Evolutionary conservation across 2,888 invertebrate species (phyloP).

Genomic region (Drosophila paramelanica): DNA sequence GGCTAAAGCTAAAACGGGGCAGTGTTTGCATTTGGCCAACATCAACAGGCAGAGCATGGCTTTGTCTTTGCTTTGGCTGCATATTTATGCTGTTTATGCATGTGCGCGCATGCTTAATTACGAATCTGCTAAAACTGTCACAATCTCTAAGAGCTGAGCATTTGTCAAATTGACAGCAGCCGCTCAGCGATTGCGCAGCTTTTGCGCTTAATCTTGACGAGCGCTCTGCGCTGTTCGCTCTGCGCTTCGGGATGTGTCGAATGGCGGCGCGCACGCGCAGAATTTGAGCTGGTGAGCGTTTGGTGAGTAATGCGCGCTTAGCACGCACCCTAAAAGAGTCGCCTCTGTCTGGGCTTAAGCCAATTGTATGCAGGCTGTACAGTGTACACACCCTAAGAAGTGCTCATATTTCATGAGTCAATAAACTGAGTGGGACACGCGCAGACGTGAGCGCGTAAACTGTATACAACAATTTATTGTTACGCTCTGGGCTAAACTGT

Average conservation of each 20-base stretch:
- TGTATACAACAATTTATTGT: constrained; percentile 55
- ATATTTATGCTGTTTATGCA: constrained; percentile 74
- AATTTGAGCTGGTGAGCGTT: constrained; percentile 51
- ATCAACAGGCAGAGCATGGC: constrained; percentile 26
- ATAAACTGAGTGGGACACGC: constrained; percentile 65
- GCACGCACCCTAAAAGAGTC: constrained; percentile 68
- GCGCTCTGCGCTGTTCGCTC: background rate
- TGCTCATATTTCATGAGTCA: constrained; percentile 80
- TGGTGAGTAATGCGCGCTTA: constrained; percentile 73
- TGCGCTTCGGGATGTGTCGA: constrained; percentile 24
- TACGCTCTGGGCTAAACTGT: constrained; percentile 73
- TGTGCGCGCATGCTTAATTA: constrained; percentile 81
- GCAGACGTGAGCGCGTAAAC: constrained; percentile 38
- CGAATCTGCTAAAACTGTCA: constrained; percentile 81
- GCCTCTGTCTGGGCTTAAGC: constrained; percentile 13
- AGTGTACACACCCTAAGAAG: constrained; percentile 73
- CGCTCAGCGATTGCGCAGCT: constrained; percentile 57
- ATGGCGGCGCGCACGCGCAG: constrained; percentile 56
- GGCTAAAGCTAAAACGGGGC: constrained; percentile 30
- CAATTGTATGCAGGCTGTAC: constrained; percentile 17
- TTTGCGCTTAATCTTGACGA: constrained; percentile 69
- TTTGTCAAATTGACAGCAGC: constrained; percentile 81
- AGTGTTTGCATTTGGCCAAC: constrained; percentile 43
- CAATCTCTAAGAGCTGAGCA: constrained; percentile 72
- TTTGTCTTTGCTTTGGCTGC: constrained; percentile 32